Conservation (phyloP, 2,113 vertebrate species). For the Grus americana region DNA sequence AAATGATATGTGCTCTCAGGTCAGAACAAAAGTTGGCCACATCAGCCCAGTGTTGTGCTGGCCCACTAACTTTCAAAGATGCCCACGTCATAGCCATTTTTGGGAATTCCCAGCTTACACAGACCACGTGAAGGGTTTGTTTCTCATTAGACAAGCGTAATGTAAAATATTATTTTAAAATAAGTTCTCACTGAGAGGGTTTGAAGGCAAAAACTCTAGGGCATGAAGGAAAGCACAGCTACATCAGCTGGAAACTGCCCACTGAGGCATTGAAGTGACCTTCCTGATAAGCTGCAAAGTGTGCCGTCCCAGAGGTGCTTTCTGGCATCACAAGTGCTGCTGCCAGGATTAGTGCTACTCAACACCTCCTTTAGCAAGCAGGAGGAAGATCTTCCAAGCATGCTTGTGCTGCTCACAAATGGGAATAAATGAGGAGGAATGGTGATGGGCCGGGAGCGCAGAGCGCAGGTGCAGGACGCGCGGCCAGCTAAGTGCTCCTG, state of each 20-base stretch:
- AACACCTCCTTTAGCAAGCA: not conserved
- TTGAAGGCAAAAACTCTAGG: not conserved
- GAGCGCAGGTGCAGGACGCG: not conserved
- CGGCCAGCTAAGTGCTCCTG: not conserved
- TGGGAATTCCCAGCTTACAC: not conserved
- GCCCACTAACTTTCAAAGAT: not conserved
- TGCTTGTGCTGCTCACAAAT: not conserved
- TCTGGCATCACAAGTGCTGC: not conserved
- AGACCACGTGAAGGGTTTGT: not conserved
- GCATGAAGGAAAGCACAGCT: not conserved
- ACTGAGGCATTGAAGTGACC: not conserved
- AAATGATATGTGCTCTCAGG: not conserved
- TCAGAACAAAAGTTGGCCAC: not conserved
- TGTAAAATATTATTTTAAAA: not conserved
- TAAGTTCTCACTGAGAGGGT: not conserved
- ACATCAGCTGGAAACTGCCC: not conserved
- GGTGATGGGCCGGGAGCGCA: rapidly evolving
- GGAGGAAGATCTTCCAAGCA: not conserved
- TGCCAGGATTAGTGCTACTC: not conserved
- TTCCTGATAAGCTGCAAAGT: not conserved
- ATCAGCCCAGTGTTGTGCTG: not conserved
- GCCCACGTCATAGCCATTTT: not conserved
- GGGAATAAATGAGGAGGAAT: not conserved
- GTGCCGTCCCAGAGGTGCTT: not conserved
- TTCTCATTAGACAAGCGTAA: not conserved